These are phyloP conservation scores for Heteromormyrus szaboi DNA, from an alignment of 2,797 vertebrate species.

Conservation along the genomic window DNA sequence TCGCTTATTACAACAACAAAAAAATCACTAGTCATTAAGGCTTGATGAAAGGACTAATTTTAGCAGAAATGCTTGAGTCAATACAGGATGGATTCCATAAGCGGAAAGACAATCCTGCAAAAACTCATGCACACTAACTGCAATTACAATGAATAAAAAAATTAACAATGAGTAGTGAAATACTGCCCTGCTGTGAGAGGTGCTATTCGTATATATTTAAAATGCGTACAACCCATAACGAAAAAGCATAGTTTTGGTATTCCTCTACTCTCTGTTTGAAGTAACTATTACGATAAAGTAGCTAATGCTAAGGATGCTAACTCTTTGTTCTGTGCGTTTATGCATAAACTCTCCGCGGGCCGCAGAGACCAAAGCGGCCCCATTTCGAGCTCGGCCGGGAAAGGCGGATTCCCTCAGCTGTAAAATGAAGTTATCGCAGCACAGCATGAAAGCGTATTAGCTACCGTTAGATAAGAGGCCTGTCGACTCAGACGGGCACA, in stretches of 20 bases:
- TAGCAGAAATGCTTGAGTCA: not conserved
- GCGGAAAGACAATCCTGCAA: not conserved
- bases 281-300: not conserved
- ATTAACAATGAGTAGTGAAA: not conserved
- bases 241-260: not conserved
- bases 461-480: slow-evolving; percentile 69
- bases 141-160: not conserved
- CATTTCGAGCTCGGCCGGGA: slow-evolving; percentile 72
- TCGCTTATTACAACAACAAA: not conserved
- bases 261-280: not conserved
- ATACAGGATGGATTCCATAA: not conserved
- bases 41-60: not conserved
- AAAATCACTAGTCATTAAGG: not conserved
- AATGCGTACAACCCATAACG: not conserved
- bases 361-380: slow-evolving; percentile 62
- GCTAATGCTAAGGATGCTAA: slow-evolving; percentile 38
- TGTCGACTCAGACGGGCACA: slow-evolving; percentile 63
- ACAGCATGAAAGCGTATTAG: slow-evolving; percentile 75
- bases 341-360: slow-evolving; percentile 62
- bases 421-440: slow-evolving; percentile 77
- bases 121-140: not conserved
- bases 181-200: not conserved
- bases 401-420: slow-evolving; percentile 71
- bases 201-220: not conserved
- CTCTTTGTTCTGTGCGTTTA: slow-evolving; percentile 50